Base-by-base conservation (phyloP, 2,888 invertebrate genomes). In the Meloe dianella region DNA sequence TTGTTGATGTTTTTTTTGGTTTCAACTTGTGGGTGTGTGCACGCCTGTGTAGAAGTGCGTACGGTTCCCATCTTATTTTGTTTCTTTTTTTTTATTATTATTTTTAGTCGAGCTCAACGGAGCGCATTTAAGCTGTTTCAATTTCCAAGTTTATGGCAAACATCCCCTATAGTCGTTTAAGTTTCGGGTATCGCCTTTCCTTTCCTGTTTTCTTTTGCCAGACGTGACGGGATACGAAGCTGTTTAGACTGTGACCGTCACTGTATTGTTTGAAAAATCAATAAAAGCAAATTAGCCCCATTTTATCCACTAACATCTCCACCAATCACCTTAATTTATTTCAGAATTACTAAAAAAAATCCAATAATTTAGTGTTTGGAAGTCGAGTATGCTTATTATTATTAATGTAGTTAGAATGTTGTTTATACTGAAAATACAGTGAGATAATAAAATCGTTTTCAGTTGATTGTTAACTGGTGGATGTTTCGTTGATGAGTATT, bases 61-160 rank as follows among this genome's bases (percentile, higher is more conserved):
- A n/a, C 20, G 59, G 24, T 54, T 14, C 22, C 17, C 12, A 17
- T 30, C 24, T 8, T n/a, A n/a, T n/a, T n/a, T n/a, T n/a, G n/a
- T n/a, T n/a, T n/a, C n/a, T n/a, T n/a, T 27, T 61, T 64, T 74
- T 76, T 71, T 67, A 73, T 70, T 69, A 73, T 73, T 76, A 74
- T 76, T 76, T 76, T 76, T 75, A 75, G 75, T 74, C 71, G 71
- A 72, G 74, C 70, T 71, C 75, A 70, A 72, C 71, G 70, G 72
- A 75, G 70, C 73, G 72, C 73, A 73, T 74, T 72, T 77, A 74
- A 76, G 77, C 76, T 75, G 75, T 79, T 78, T 78, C 79, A 78
- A 78, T 77, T 78, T 78, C 75, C 74, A 70, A 67, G 72, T 79
- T 79, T 79, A 79, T 76, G 78, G 75, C 74, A 68, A 73, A 68